phyloP scores from a whole-genome alignment of 2,113 vertebrate species.

The Zosterops borbonicus region DNA sequence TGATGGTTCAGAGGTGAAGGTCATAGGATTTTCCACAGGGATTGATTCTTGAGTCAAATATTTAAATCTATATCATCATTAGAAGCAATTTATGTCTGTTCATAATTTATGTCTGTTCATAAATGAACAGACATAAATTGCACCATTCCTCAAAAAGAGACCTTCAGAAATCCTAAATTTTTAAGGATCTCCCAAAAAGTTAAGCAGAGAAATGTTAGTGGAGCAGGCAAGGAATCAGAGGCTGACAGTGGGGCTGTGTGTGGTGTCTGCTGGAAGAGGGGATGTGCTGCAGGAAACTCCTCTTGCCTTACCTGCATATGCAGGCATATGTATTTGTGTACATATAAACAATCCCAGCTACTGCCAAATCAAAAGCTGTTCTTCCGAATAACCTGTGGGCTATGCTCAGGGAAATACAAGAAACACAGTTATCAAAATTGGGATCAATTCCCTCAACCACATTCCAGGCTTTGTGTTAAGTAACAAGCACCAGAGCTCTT shows the following conservation, averaged over 20 bases:
- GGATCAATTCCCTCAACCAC: not conserved
- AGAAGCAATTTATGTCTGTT: not conserved
- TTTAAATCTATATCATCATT: not conserved
- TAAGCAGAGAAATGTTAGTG: not conserved
- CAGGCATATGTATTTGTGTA: not conserved
- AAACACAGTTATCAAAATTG: slow-evolving; percentile 4
- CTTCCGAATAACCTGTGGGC: not conserved
- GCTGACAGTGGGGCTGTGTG: not conserved
- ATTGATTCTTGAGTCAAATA: not conserved
- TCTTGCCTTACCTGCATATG: not conserved
- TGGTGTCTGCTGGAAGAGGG: not conserved
- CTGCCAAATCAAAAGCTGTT: not conserved
- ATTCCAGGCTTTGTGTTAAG: not conserved
- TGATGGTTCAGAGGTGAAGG: not conserved
- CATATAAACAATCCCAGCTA: not conserved
- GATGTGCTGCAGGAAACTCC: not conserved
- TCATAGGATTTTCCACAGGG: not conserved
- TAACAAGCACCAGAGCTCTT: not conserved
- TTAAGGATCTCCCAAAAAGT: not conserved
- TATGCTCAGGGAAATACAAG: not conserved
- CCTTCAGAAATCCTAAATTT: not conserved
- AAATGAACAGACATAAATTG: not conserved
- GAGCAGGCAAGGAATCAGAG: not conserved
- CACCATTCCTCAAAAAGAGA: not conserved
- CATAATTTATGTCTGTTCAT: no score